Evolutionary conservation across 2,888 invertebrate species (phyloP), one percentile per base, ranked within the genome.

Genomic region (Gnatocerus cornutus): DNA sequence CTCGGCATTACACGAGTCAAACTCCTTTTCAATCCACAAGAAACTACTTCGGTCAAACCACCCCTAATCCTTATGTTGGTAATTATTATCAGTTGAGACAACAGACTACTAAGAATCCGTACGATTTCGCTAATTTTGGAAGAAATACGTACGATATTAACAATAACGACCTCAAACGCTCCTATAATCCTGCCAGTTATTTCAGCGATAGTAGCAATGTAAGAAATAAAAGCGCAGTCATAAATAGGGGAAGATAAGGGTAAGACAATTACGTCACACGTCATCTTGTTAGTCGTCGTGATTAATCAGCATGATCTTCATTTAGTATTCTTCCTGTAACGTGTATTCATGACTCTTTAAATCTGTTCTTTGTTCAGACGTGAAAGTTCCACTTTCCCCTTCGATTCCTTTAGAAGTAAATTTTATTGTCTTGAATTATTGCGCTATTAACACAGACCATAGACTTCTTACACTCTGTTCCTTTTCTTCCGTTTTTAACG

Each of bases 61-160:
- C 89, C 8, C 87, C 86, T 82, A 89, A 86, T 78, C 89, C 89
- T 0, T 89, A 89, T 81, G 72, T 84, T 70, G 82, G 83, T 53
- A 78, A 87, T 86, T 76, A 84, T 80, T 83, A 84, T 82, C 66
- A 82, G 82, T 74, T 83, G 79, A 80, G 84, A 83, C 81, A 78
- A 79, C 81, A 78, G 56, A 89, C 90, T 0, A 90, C 90, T 5
- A 88, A 88, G 82, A 88, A 84, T 77, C 86, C 86, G 1, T 86
- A 87, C 77, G 82, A 86, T 79, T 85, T 86, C 77, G 84, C 83
- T 59, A 84, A 84, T 77, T 84, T 84, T 75, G 84, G 80, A 71
- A 82, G 79, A 71, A 78, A 73, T 55, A 77, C 76, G 66, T 79
- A 80, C 68, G 79, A 81, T 68, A 73, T 82, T 45, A 83, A 83